Evolutionary conservation across 2,797 vertebrate species (phyloP), one percentile per base, ranked within the genome.

Genomic region (Platalea minor): DNA sequence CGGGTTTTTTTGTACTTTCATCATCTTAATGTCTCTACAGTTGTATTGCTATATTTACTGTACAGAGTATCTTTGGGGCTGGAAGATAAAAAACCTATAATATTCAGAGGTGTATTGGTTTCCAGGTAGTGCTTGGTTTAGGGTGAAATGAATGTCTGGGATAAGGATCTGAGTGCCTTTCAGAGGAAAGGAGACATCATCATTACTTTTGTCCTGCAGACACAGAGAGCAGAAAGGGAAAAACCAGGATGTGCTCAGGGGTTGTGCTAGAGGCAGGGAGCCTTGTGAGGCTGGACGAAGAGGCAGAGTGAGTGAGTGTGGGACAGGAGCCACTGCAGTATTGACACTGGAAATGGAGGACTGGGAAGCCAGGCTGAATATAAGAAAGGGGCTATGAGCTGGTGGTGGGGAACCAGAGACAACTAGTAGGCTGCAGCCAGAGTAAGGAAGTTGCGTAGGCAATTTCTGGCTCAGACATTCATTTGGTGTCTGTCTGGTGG

Each of bases 261-360:
- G 7, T 18, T 82, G 16, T 82, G n/a, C 41, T 14, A 48, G 85
- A 67, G 33, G 5, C n/a, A 50, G 13, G 45, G 28, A 79, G 9
- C 21, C 28, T 37, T 12, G 48, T 41, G 17, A 64, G 12, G 17
- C 9, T 73, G 37, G 60, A 85, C 65, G 1, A 7, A 78, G 17
- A 69, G 12, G 13, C 41, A 65, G 61, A 64, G 14, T 5, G 16
- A 57, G 3, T 11, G 24, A 80, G 1, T 0, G 0, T 61, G 64
- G 39, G 26, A 88, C 45, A 56, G 39, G 41, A 84, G 39, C 13
- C 57, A 64, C 53, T 17, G 18, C 24, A 63, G 17, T 51, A 46
- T 7, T 50, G 33, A 18, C 16, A 29, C 19, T 33, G 50, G 41
- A 60, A 65, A 61, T 2, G 2, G 37, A 76, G 54, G 54, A 24